phyloP scores from a whole-genome alignment of 1,140 invertebrate genomes.

The Neodiprion lecontei region DNA sequence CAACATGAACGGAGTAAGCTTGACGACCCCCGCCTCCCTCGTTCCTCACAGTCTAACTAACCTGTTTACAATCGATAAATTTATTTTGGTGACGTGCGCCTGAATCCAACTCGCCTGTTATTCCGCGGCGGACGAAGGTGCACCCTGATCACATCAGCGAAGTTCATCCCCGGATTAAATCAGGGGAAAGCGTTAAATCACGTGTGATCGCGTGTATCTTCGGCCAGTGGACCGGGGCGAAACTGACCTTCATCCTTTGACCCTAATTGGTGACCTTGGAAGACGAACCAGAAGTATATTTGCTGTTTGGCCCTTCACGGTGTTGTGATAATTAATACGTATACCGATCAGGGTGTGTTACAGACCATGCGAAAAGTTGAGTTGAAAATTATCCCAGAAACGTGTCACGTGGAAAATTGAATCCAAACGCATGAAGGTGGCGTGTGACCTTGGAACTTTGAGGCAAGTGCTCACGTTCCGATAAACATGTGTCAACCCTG shows the following conservation, averaged over 20 bases:
- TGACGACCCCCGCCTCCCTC: not conserved
- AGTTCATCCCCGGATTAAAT: no score
- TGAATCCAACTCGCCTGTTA: conserved; percentile 27
- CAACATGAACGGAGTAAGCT: not conserved
- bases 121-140: not conserved
- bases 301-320: not conserved
- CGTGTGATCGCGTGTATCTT: no score
- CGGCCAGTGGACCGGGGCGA: no score
- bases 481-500: not conserved
- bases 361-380: not conserved
- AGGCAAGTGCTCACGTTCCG: not conserved
- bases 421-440: not conserved
- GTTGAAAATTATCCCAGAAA: not conserved
- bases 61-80: conserved; percentile 34
- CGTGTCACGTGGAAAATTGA: not conserved
- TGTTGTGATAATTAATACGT: not conserved
- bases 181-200: no score
- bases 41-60: conserved; percentile 4
- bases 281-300: not conserved
- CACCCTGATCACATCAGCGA: not conserved
- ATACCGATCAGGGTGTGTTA: not conserved
- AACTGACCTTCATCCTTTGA: not conserved
- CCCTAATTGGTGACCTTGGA: not conserved
- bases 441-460: not conserved
- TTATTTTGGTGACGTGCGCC: conserved; percentile 37